Evolutionary conservation across 2,797 vertebrate species (phyloP), one percentile per base, ranked within the genome.

Genomic region (Lutjanus argentimaculatus): DNA sequence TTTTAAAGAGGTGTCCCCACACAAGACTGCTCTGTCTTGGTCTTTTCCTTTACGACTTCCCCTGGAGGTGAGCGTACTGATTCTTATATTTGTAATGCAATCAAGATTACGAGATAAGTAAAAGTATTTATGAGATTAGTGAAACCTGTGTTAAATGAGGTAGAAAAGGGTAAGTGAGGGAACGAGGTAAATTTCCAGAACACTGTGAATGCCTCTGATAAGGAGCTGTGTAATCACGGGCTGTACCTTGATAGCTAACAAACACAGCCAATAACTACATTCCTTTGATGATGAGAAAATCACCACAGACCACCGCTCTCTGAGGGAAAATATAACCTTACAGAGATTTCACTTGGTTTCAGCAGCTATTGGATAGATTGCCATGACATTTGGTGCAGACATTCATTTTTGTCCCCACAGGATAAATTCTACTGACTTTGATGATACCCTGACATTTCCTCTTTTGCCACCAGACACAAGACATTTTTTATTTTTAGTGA

Each of bases 281-380:
- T 87, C 77, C 71, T 81, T 5, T 53, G 25, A 81, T 58, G 57
- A 88, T 78, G 67, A 80, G 22, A 46, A 76, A 74, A 19, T 65
- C 52, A 48, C n/a, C 45, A 76, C 66, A 77, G 57, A 63, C 19
- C 1, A 16, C 30, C 51, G 36, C 17, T 46, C 45, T 68, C 43
- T 65, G 48, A 42, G 55, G 71, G 51, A 13, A 72, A 56, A 17
- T 12, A 46, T 70, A 40, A 70, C 40, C 7, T 51, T 25, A 40
- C 6, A 17, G 12, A 58, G 16, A 67, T 81, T 55, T 65, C 55
- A 36, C 17, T 6, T 36, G 7, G 7, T 19, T 45, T 43, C 40
- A 13, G 46, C 12, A 45, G 17, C 53, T 66, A 13, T 17, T 52
- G 15, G 14, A 48, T 66, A 19, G 17, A 46, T 48, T 69, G 13